A percentile compares a stretch with the other conserved stretches of the same genome.
phyloP scores from a whole-genome alignment of 2,888 invertebrate species.

The Leptopilina myrica region DNA sequence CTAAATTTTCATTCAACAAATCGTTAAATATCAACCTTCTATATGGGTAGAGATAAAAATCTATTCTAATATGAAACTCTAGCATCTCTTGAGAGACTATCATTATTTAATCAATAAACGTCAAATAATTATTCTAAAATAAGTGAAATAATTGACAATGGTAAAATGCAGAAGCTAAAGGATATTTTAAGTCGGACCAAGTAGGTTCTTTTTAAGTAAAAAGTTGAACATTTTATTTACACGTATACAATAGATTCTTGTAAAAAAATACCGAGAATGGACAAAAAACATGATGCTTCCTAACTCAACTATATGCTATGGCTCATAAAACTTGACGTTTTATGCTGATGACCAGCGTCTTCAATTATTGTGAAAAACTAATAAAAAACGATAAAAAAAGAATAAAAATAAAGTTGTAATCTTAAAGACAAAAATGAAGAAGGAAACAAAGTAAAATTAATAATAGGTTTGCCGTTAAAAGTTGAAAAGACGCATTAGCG shows the following conservation, averaged over 20 bases:
- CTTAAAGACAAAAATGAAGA: constrained; percentile 3
- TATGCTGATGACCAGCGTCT: constrained; percentile 73
- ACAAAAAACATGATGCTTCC: constrained; percentile 60
- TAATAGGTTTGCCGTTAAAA: constrained; percentile 68
- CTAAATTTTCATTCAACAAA: too few relatives aligned
- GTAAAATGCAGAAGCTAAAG: too few relatives aligned
- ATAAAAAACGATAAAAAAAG: constrained; percentile 52
- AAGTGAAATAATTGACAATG: too few relatives aligned
- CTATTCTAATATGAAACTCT: too few relatives aligned
- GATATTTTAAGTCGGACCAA: too few relatives aligned
- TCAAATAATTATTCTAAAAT: too few relatives aligned
- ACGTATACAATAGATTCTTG: constrained; percentile 20
- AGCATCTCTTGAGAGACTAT: too few relatives aligned
- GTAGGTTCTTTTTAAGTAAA: too few relatives aligned
- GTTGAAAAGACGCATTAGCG: constrained; percentile 72
- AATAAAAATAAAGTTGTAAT: too few relatives aligned
- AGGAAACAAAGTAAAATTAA: constrained; percentile 41
- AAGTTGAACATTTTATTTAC: neutral
- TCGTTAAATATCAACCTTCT: neutral
- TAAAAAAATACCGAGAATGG: constrained; percentile 2
- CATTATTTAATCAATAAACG: too few relatives aligned
- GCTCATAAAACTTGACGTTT: constrained; percentile 74
- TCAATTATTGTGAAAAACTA: constrained; percentile 65
- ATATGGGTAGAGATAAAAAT: too few relatives aligned
- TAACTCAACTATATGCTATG: constrained; percentile 72